These are phyloP conservation scores for Phyllostomus discolor DNA, from an alignment of 2,113 vertebrate species.

Conservation along the genomic window DNA sequence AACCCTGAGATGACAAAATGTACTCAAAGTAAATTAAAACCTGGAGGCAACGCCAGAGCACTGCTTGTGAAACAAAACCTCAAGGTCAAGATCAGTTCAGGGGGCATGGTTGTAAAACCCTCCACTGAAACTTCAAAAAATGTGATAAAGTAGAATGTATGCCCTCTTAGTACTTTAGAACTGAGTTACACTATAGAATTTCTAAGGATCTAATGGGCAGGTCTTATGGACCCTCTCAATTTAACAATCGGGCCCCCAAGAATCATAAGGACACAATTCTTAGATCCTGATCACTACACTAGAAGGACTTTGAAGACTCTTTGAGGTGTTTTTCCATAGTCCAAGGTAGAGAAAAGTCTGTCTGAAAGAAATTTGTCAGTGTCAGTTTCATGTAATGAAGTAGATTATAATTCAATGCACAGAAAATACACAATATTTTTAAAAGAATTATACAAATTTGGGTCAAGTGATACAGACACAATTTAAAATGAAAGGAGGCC, in stretches of 20 bases:
- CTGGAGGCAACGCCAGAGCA: not conserved
- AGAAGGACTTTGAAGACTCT: not conserved
- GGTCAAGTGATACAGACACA: not conserved
- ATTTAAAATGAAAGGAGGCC: not conserved
- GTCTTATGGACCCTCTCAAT: not conserved
- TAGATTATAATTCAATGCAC: not conserved
- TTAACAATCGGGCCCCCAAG: not conserved
- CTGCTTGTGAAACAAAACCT: not conserved
- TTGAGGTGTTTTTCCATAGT: not conserved
- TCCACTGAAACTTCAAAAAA: not conserved
- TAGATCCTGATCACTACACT: not conserved
- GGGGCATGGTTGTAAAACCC: not conserved
- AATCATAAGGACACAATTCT: not conserved
- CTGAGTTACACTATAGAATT: not conserved
- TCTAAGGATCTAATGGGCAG: not conserved
- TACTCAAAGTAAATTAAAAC: not conserved
- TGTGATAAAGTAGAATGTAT: not conserved
- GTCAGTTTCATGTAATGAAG: not conserved
- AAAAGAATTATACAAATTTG: not conserved
- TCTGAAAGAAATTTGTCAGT: not conserved
- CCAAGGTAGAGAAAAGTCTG: not conserved
- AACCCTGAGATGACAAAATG: not conserved
- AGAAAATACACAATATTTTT: not conserved
- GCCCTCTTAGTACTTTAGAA: not conserved
- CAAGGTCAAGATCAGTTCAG: not conserved